These are phyloP conservation scores for Rhopalosiphum padi DNA, from an alignment of 1,140 invertebrate species.

Conservation along the genomic window DNA sequence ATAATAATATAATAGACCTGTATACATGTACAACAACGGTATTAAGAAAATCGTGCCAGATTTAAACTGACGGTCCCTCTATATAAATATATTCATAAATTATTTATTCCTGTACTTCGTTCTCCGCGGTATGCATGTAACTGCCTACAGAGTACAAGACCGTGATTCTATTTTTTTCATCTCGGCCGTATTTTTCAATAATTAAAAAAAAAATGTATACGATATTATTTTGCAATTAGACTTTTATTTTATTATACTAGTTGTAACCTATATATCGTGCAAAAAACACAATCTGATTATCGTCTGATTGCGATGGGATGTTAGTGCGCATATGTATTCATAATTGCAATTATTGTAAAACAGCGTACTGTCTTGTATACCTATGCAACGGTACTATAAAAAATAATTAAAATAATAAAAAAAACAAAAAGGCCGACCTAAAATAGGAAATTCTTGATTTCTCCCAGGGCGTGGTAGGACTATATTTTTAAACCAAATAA, in stretches of 20 bases:
- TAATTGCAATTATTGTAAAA: slow-evolving; percentile 31
- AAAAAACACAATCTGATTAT: slow-evolving; percentile 5
- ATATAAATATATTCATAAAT: too few relatives aligned
- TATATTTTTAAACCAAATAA: slow-evolving; percentile 13
- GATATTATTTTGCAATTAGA: neutral
- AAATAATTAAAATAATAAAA: slow-evolving; percentile 3
- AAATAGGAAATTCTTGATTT: neutral
- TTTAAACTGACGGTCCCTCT: neutral
- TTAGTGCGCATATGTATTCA: neutral
- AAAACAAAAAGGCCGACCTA: neutral
- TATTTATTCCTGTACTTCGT: neutral
- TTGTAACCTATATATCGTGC: neutral
- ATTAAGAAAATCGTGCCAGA: neutral
- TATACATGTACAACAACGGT: neutral
- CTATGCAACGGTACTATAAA: neutral
- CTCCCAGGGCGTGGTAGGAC: neutral
- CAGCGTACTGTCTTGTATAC: neutral
- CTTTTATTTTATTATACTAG: neutral
- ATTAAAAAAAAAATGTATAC: neutral
- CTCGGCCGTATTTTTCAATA: neutral
- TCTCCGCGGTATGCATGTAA: neutral
- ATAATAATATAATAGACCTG: neutral
- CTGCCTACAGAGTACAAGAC: neutral
- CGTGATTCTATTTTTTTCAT: neutral
- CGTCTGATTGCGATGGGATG: neutral